A percentile compares a stretch with the other conserved stretches of the same genome.
phyloP scores from a whole-genome alignment of 2,888 invertebrate genomes.

The Tipula confusa region DNA sequence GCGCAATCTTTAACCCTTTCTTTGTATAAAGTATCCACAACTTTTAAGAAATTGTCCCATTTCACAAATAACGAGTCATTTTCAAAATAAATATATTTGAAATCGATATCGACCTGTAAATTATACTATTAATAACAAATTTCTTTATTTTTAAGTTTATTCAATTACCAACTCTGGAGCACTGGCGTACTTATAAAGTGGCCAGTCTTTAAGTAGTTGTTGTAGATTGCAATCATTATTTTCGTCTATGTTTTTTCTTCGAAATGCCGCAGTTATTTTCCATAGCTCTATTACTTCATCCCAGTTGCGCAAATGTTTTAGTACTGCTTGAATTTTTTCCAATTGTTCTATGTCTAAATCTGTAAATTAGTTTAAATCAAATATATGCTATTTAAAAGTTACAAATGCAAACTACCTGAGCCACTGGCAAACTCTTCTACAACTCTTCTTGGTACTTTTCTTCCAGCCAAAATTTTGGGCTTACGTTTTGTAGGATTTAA shows the following conservation, averaged over 20 bases:
- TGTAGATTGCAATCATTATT: not conserved
- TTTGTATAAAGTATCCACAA: not conserved
- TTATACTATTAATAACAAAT: not conserved
- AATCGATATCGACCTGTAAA: not conserved
- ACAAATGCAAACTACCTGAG: no score
- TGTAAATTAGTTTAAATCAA: not conserved
- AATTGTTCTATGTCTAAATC: not conserved
- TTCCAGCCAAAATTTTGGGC: not conserved
- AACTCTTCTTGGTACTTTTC: not conserved
- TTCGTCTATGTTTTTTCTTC: not conserved
- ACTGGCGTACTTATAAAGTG: not conserved
- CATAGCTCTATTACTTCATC: not conserved
- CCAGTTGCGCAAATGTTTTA: not conserved
- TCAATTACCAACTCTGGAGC: not conserved
- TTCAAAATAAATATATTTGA: no score
- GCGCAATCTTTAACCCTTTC: not conserved
- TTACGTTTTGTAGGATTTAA: not conserved
- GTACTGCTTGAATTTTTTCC: not conserved
- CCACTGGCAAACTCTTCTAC: no score
- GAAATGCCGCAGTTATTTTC: not conserved
- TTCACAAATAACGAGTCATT: not conserved
- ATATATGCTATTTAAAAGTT: not conserved
- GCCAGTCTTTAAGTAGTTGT: not conserved
- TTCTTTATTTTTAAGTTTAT: not conserved
- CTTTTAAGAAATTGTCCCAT: not conserved